Evolutionary conservation across 2,797 vertebrate species (phyloP).

Genomic region (Linurgus olivaceus): DNA sequence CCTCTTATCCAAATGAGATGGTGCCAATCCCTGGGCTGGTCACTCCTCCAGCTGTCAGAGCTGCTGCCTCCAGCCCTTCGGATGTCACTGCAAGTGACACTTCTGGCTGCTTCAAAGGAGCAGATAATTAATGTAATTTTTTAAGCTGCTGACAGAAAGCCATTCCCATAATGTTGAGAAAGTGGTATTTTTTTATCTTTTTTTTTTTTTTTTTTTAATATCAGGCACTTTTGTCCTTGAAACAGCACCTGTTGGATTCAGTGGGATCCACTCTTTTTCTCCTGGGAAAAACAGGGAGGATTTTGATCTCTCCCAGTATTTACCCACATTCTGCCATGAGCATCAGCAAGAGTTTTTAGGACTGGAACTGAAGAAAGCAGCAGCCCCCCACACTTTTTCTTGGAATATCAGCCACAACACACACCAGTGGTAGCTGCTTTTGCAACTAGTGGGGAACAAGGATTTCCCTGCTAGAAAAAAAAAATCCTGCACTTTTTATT

Average conservation of each 20-base stretch:
- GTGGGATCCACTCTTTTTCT: background rate
- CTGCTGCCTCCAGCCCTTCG: background rate
- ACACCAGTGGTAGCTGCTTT: background rate
- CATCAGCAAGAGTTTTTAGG: background rate
- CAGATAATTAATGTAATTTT: slow-evolving; percentile 19
- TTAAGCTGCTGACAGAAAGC: background rate
- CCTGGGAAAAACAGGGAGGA: background rate
- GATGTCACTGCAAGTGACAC: slow-evolving; percentile 27
- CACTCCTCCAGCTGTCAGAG: slow-evolving; percentile 53
- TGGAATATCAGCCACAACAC: background rate
- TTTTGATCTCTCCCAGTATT: background rate
- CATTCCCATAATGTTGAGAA: background rate
- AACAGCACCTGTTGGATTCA: background rate
- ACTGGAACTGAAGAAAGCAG: background rate
- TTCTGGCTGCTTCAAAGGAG: slow-evolving; percentile 22
- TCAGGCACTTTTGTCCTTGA: background rate
- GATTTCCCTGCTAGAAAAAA: background rate
- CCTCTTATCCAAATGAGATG: slow-evolving; percentile 57
- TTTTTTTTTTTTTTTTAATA: background rate
- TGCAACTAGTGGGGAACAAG: background rate
- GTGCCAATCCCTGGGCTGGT: background rate
- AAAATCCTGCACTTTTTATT: background rate
- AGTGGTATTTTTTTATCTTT: background rate
- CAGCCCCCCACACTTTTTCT: background rate
- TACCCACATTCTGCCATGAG: background rate